A percentile compares a stretch with the other conserved stretches of the same genome.
Conservation (phyloP, 1,140 invertebrate genomes). For the Apis florea region DNA sequence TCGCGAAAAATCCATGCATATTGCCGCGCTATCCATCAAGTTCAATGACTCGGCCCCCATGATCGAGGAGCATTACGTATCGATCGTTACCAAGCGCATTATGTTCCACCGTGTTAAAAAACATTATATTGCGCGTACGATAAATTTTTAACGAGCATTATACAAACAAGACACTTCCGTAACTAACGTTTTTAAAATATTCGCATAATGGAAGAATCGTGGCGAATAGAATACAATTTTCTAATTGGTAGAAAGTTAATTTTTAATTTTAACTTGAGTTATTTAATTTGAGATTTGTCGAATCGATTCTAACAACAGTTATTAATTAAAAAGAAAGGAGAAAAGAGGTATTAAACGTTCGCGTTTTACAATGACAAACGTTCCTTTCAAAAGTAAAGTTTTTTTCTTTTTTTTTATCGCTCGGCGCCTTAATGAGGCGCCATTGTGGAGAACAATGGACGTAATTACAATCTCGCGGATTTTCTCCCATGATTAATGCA, state of each 20-base stretch:
- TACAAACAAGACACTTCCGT: background rate
- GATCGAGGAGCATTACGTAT: conserved; percentile 9
- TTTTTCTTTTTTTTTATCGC: background rate
- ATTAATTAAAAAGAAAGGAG: background rate
- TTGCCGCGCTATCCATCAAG: background rate
- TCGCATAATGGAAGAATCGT: background rate
- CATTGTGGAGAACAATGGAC: conserved; percentile 47
- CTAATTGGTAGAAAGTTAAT: conserved; percentile 1
- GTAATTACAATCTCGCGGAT: conserved; percentile 56
- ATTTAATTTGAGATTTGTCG: background rate
- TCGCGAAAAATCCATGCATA: background rate
- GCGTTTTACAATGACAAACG: background rate
- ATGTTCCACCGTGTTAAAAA: background rate
- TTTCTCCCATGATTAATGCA: conserved; percentile 72
- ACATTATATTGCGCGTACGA: background rate
- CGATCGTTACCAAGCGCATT: conserved; percentile 21
- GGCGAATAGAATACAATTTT: background rate
- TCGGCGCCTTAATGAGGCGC: conserved; percentile 22
- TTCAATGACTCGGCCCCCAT: conserved; percentile 14
- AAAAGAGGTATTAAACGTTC: background rate
- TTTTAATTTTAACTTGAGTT: background rate
- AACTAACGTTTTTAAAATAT: background rate
- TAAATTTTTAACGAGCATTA: conserved; percentile 2
- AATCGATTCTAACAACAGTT: background rate
- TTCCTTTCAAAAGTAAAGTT: conserved; percentile 21